Evolutionary conservation across 2,888 invertebrate genomes (phyloP), one percentile per base, ranked within the genome.

Genomic region (Elegia similella): DNA sequence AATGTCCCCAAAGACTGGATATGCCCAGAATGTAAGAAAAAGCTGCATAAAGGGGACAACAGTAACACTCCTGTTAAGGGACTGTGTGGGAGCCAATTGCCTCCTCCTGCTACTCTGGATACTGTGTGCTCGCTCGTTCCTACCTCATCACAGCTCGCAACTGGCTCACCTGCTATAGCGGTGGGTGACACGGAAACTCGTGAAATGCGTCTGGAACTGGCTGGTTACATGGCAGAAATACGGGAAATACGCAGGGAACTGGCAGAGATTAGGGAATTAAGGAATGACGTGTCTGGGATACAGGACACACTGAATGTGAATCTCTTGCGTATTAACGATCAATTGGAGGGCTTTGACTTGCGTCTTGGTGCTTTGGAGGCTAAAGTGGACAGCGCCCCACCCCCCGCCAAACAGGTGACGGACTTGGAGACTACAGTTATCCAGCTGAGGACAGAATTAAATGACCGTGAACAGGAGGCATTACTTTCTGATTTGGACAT

Each of bases 51-150:
- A 42, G 42, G 42, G 13, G 42, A 42, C 13, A 42, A 42, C 42
- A 42, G 42, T 7, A 13, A 7, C 13, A 42, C 42, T 7, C 42
- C 42, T 13, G 42, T 42, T 0, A 42, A 42, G 13, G n/a, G 13
- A 1, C 7, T 42, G 13, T 42, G 42, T 42, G 42, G 7, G 2
- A 7, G n/a, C 0, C 42, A 42, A n/a, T n/a, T n/a, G 13, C 6
- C n/a, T 5, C 42, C 42, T 5, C 42, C 66, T 60, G 61, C 62
- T 70, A 69, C 68, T 72, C 13, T 13, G 13, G 42, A 42, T 6
- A 6, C n/a, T 13, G 13, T 13, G 0, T 2, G 42, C 42, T n/a
- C 42, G 1, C n/a, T 42, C 13, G 15, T 3, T 1, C n/a, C 42
- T 0, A n/a, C 13, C 2, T 42, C 42, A 6, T n/a, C n/a, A n/a